A percentile compares a stretch with the other conserved stretches of the same genome.
These are phyloP conservation scores for Synaphobranchus kaupii DNA, from an alignment of 2,797 vertebrate species.

Conservation along the genomic window DNA sequence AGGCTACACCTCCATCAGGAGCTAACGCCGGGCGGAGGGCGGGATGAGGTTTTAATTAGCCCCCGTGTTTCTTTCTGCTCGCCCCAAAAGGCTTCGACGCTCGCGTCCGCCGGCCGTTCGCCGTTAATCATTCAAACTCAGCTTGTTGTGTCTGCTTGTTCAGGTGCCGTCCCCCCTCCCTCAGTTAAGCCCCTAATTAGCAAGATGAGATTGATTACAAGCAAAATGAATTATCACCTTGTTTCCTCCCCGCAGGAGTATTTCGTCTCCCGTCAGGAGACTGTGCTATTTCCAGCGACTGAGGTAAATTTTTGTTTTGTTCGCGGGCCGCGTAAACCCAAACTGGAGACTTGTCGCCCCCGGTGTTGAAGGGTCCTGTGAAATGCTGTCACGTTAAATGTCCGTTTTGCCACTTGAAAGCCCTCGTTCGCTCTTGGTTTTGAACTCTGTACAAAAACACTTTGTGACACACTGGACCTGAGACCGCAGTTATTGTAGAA, in stretches of 20 bases:
- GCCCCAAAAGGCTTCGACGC: background rate
- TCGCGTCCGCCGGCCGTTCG: background rate
- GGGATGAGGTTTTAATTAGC: slow-evolving; percentile 10
- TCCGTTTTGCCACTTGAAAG: background rate
- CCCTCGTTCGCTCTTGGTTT: background rate
- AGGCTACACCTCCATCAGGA: background rate
- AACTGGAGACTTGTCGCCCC: background rate
- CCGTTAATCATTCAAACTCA: slow-evolving; percentile 9
- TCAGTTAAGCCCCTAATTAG: background rate
- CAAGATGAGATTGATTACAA: background rate
- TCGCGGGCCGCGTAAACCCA: background rate
- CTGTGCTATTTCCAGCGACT: background rate
- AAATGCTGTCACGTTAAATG: background rate
- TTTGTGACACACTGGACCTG: background rate
- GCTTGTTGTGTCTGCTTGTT: background rate
- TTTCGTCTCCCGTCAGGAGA: slow-evolving; percentile 9
- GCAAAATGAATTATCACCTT: slow-evolving; percentile 13
- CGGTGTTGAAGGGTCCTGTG: background rate
- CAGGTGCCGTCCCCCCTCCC: background rate
- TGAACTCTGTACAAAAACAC: background rate
- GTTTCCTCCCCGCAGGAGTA: background rate
- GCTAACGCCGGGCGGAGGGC: background rate
- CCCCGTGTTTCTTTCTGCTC: background rate
- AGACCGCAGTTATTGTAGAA: background rate
- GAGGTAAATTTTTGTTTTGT: background rate